These are phyloP conservation scores for Heterotilapia buettikoferi DNA, from an alignment of 2,113 vertebrate species.

Conservation along the genomic window DNA sequence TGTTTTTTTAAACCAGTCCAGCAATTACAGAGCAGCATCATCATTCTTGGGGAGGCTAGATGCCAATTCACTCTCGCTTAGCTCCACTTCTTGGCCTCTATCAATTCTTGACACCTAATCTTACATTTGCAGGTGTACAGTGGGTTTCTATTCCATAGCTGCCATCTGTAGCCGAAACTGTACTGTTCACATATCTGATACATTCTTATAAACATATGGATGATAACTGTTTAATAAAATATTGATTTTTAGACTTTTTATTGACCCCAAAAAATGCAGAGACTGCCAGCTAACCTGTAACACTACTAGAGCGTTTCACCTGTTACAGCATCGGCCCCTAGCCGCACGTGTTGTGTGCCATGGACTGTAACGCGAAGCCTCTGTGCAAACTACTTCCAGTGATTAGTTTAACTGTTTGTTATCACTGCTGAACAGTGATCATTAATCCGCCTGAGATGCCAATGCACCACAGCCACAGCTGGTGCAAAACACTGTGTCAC, in stretches of 20 bases:
- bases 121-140: neutral
- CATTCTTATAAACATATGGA: neutral
- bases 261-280: neutral
- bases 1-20: neutral
- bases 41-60: neutral
- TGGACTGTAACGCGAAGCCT: neutral
- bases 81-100: neutral
- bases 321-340: neutral
- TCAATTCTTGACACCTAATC: neutral
- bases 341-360: neutral
- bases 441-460: constrained; percentile 55
- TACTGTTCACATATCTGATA: neutral
- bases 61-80: neutral
- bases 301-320: neutral
- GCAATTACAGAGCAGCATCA: neutral
- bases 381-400: neutral
- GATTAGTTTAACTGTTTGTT: constrained; percentile 1
- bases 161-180: neutral
- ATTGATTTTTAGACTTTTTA: neutral
- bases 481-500: constrained; percentile 58
- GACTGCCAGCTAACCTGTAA: neutral
- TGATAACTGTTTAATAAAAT: neutral
- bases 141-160: neutral
- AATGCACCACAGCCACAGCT: constrained; percentile 64
- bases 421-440: neutral